phyloP scores from a whole-genome alignment of 2,888 invertebrate genomes.

The Incurvaria masculella region DNA sequence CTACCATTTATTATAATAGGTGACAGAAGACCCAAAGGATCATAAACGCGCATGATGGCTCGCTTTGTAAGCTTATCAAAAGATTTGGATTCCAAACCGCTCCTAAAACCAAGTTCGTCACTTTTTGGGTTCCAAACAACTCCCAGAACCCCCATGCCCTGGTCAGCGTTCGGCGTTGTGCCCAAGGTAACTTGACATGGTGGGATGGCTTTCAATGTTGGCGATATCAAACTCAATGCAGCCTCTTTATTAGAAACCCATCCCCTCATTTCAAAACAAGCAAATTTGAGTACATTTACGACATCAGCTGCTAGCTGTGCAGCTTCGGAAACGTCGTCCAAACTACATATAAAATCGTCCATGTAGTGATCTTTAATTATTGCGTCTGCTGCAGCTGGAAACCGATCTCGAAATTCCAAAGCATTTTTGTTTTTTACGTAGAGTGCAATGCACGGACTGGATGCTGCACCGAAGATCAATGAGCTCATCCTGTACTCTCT shows the following conservation, averaged over 20 bases:
- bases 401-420: slow-evolving; percentile 5
- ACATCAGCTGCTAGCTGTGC: not conserved
- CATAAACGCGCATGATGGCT: slow-evolving; percentile 1
- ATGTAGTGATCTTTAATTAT: slow-evolving; percentile 3
- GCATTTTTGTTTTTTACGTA: slow-evolving; percentile 21
- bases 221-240: not conserved
- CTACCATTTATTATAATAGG: slow-evolving; percentile 1
- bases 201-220: not conserved
- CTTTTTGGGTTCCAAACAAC: not conserved
- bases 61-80: not conserved
- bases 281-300: not conserved
- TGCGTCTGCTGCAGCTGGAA: slow-evolving; percentile 17
- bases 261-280: not conserved
- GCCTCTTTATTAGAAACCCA: not conserved
- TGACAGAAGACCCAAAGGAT: slow-evolving; percentile 3
- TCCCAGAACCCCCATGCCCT: not conserved
- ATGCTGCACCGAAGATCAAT: slow-evolving; percentile 19
- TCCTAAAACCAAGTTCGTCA: too few species aligned
- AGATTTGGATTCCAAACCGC: not conserved
- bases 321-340: not conserved
- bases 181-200: not conserved
- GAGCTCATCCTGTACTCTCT: slow-evolving; percentile 16
- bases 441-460: slow-evolving; percentile 20
- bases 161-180: too few species aligned
- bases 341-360: slow-evolving; percentile 5